Percentiles rank a stretch among this genome's conserved stretches.
phyloP scores from a whole-genome alignment of 2,797 vertebrate species.

The Sebastes cheni region DNA sequence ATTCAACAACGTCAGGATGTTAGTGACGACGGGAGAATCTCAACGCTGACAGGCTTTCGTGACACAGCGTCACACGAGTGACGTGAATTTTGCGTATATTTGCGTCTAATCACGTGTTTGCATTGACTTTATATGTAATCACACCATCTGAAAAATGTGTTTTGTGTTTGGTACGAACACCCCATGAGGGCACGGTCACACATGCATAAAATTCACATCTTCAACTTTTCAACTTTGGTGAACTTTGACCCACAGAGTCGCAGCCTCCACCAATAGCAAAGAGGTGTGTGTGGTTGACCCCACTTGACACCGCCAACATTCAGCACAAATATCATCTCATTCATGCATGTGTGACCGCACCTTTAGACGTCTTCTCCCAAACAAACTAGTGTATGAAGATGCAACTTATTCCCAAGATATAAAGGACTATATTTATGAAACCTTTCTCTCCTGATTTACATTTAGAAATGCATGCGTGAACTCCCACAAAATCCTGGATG shows the following conservation, averaged over 20 bases:
- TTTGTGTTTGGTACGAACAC: neutral
- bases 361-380: neutral
- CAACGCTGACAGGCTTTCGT: too few species aligned
- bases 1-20: neutral
- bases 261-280: neutral
- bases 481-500: neutral
- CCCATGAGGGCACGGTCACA: neutral
- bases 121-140: fast-evolving
- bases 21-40: neutral
- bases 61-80: fast-evolving
- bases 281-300: neutral
- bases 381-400: neutral
- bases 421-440: neutral
- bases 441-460: neutral
- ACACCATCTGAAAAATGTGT: fast-evolving
- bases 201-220: neutral
- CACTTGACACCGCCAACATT: fast-evolving
- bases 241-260: neutral
- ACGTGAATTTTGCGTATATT: fast-evolving
- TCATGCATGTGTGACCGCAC: fast-evolving
- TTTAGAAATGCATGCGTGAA: slow-evolving; percentile 2
- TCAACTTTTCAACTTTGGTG: neutral
- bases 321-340: fast-evolving
- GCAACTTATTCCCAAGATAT: neutral
- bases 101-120: fast-evolving